Conservation (phyloP, 2,113 vertebrate genomes). For the Sakesphorus luctuosus region DNA sequence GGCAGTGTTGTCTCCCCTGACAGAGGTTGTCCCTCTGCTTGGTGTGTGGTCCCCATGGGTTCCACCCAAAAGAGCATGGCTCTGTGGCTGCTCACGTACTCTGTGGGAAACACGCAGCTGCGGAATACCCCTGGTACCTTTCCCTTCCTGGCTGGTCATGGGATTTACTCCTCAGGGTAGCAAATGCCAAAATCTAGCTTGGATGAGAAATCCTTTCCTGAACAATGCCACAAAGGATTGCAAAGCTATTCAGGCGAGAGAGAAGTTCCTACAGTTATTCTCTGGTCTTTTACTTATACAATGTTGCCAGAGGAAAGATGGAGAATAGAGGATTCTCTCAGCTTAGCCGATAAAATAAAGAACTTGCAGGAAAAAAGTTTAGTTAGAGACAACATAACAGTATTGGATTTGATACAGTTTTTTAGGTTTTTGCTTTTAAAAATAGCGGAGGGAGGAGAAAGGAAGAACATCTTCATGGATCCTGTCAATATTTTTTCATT, state of each 20-base stretch:
- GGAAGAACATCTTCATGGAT: background rate
- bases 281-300: background rate
- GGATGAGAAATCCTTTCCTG: background rate
- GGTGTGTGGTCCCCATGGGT: background rate
- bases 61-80: fast-evolving
- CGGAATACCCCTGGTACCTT: background rate
- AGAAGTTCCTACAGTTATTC: background rate
- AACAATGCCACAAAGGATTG: background rate
- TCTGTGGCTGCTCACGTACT: fast-evolving
- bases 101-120: fast-evolving
- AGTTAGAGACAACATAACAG: background rate
- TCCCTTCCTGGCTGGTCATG: background rate
- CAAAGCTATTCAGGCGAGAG: background rate
- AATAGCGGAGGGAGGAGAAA: background rate
- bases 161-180: background rate
- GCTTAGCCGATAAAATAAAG: background rate
- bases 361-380: background rate
- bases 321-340: background rate
- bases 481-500: background rate
- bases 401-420: background rate
- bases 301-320: background rate
- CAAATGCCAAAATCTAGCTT: background rate
- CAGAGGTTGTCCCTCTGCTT: background rate
- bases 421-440: background rate
- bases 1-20: background rate